Base-by-base conservation (phyloP, 2,888 invertebrate genomes). In the Noctua pronuba region DNA sequence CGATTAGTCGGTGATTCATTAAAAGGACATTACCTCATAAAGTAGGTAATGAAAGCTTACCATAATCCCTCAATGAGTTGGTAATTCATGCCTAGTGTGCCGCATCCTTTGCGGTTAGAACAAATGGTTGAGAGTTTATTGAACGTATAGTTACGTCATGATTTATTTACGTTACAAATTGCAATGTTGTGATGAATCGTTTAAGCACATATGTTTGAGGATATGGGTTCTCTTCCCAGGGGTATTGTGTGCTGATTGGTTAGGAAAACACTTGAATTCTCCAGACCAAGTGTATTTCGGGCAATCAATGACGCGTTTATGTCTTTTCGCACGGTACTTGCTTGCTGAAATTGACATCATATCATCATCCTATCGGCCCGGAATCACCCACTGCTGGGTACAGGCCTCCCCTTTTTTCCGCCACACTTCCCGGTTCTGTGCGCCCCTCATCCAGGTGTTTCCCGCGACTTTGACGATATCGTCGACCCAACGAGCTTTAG, bases 81-180 rank as follows among this genome's bases (percentile, higher is more conserved):
- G 35, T 75, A 81, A 81, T 85, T 72, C 69, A 83, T 81, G 76
- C 69, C 31, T n/a, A 73, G 81, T 18, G n/a, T 66, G 41, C 35
- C 69, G 77, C 75, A 58, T 84, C 67, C 85, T 84, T 67, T 81
- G 83, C 82, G 85, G 85, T 81, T 68, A 76, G 62, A 75, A 86
- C 73, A 79, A 70, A 75, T 70, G 67, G 18, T 31, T 41, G 16
- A 7, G 76, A 82, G 87, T 85, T 86, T 75, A 83, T 77, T 86
- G 78, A 85, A 77, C 79, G 77, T 64, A 28, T 64, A 60, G 49
- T 87, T 73, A 75, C 85, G 85, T 86, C 87, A 86, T 66, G 10
- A 49, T n/a, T 73, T 86, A 86, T 84, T 78, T 77, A 82, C 62
- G 13, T 66, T 77, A 55, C 62, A 73, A 62, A n/a, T 68, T 81